Percentiles rank a stretch among this genome's conserved stretches.
Conservation (phyloP, 2,797 vertebrate genomes). For the Propithecus perrieri region DNA sequence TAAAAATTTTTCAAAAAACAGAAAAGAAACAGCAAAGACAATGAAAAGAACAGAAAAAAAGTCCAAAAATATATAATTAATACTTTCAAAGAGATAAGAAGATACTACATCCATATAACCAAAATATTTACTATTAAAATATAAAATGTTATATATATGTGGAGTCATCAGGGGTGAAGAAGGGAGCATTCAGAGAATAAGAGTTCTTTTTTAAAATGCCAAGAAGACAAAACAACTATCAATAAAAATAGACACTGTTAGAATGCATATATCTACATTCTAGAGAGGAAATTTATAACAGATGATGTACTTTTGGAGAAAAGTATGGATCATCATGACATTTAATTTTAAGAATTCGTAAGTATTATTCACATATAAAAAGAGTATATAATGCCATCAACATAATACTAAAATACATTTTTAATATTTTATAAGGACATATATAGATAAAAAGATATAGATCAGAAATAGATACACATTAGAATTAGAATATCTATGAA, state of each 20-base stretch:
- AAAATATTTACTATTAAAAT: conserved; percentile 24
- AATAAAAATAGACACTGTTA: neutral
- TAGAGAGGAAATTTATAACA: neutral
- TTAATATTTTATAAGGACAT: neutral
- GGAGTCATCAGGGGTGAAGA: neutral
- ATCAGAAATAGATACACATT: neutral
- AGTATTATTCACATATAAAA: neutral
- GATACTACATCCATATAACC: neutral
- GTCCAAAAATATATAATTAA: neutral
- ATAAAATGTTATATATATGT: neutral
- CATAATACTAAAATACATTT: neutral
- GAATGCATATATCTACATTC: neutral
- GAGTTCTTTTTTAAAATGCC: neutral
- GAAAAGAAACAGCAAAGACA: neutral
- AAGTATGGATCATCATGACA: neutral
- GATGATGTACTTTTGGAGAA: neutral
- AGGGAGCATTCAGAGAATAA: neutral
- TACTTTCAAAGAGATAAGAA: neutral
- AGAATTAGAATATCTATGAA: neutral
- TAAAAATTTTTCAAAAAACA: neutral
- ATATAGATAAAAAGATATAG: neutral
- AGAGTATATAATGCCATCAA: neutral
- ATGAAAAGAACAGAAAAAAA: neutral
- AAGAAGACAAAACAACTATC: neutral
- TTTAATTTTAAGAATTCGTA: neutral